Conservation (phyloP, 2,888 invertebrate genomes). For the Ommatoiulus sabulosus region DNA sequence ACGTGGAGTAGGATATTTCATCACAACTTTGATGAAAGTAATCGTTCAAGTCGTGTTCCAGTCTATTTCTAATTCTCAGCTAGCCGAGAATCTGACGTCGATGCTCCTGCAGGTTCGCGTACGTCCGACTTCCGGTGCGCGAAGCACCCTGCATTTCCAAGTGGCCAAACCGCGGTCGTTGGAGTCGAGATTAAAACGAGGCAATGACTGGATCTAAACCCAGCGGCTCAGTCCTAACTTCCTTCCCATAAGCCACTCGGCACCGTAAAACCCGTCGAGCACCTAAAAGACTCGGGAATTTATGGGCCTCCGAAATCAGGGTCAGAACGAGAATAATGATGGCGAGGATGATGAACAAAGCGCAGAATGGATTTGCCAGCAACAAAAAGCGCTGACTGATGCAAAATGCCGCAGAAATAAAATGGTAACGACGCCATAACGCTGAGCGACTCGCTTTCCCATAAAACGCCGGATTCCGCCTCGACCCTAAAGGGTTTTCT, state of each 20-base stretch:
- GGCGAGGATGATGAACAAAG: conserved; percentile 53
- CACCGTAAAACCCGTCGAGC: conserved; percentile 36
- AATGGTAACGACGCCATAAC: conserved; percentile 43
- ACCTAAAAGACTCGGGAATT: conserved; percentile 17
- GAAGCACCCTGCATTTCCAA: neutral
- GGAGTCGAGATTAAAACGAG: neutral
- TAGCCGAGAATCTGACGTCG: too few relatives aligned
- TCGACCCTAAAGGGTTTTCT: conserved; percentile 40
- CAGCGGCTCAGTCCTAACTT: neutral
- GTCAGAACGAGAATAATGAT: conserved; percentile 53
- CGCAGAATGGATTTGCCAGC: conserved; percentile 43
- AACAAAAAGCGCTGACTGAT: conserved; percentile 43
- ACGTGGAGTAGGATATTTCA: too few relatives aligned
- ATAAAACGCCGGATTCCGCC: conserved; percentile 29
- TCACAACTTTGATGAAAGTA: too few relatives aligned
- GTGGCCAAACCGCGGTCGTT: neutral
- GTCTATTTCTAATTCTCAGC: too few relatives aligned
- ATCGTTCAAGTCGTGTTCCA: too few relatives aligned
- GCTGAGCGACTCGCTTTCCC: conserved; percentile 35
- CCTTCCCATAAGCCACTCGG: conserved; percentile 30
- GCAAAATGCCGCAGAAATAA: conserved; percentile 43
- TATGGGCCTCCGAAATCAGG: conserved; percentile 45
- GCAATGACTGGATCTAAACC: conserved; percentile 26
- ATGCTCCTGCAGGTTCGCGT: too few relatives aligned
- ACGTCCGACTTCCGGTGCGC: neutral